Conservation (phyloP, 2,113 vertebrate species). For the Paradisaea rubra region DNA sequence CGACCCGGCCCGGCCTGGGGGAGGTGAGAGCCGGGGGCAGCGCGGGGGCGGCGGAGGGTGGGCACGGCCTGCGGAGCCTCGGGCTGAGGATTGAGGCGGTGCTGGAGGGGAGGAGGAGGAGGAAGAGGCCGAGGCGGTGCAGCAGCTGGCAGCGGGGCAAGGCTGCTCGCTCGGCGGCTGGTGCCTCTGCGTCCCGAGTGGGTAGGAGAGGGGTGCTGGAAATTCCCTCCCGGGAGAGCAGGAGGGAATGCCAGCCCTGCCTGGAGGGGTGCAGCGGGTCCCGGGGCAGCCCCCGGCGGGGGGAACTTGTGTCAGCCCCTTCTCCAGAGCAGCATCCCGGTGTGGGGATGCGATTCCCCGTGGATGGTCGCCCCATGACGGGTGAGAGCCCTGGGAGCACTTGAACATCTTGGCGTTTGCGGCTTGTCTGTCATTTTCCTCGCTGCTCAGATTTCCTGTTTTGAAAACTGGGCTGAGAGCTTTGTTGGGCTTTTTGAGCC, state of each 20-base stretch:
- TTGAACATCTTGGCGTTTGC: background rate
- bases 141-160: background rate
- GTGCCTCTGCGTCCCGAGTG: background rate
- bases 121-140: background rate
- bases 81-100: constrained; percentile 38
- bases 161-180: background rate
- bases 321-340: background rate
- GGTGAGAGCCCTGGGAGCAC: background rate
- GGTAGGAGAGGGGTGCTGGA: background rate
- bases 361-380: background rate
- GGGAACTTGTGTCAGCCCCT: background rate
- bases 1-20: background rate
- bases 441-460: constrained; percentile 10
- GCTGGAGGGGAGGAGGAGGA: background rate
- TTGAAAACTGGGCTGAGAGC: background rate
- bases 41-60: background rate
- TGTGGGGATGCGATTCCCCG: background rate
- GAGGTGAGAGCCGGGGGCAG: background rate
- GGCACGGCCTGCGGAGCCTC: constrained; percentile 33
- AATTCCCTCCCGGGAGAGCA: background rate
- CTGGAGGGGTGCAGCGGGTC: background rate
- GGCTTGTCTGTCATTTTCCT: constrained; percentile 17
- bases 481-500: background rate
- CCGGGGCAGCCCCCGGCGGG: background rate
- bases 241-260: background rate